Evolutionary conservation across 2,797 vertebrate species (phyloP), one percentile per base, ranked within the genome.

Genomic region (Tokudaia tokunoshimensis): DNA sequence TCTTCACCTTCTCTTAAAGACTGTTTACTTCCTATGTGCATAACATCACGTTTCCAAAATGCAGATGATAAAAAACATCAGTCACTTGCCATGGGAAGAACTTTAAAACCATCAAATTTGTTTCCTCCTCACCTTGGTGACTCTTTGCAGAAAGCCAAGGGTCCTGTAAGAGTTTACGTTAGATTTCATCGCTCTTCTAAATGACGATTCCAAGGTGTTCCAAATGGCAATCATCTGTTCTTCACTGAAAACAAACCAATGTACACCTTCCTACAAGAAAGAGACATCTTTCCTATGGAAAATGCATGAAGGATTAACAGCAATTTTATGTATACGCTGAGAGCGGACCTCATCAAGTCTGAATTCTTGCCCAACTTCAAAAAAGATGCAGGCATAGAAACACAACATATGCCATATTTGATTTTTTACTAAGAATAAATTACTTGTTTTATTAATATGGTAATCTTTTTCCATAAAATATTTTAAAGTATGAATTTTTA

Each of bases 1-100:
- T 83, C 94, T 67, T 44, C 15, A 79, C 44, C 22, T 34, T 55
- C 26, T 37, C 89, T 31, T 74, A 93, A 93, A 76, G 41, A 84
- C 19, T 22, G 11, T 19, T 26, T 3, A 24, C 41, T 26, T 29
- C 24, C n/a, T 10, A 1, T 29, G 0, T 88, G 19, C 5, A 8
- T 29, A 78, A n/a, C 10, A 34, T 59, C n/a, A 24, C 22, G n/a
- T 80, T 41, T 63, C 72, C 7, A 0, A n/a, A 52, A n/a, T 1
- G 0, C 29, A 10, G 24, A 67, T 26, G n/a, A 79, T 70, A 72
- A 78, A 82, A 85, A 52, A 4, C 15, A 20, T 4, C 83, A 22
- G 50, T 47, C 34, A 26, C 44, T 1, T 50, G 44, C 3, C 84
- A 15, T 3, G 1, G 52, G 59, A 95, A 84, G 67, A 59, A n/a